A percentile compares a stretch with the other conserved stretches of the same genome.
Evolutionary conservation across 2,797 vertebrate genomes (phyloP).

Genomic region (Microchirus variegatus): DNA sequence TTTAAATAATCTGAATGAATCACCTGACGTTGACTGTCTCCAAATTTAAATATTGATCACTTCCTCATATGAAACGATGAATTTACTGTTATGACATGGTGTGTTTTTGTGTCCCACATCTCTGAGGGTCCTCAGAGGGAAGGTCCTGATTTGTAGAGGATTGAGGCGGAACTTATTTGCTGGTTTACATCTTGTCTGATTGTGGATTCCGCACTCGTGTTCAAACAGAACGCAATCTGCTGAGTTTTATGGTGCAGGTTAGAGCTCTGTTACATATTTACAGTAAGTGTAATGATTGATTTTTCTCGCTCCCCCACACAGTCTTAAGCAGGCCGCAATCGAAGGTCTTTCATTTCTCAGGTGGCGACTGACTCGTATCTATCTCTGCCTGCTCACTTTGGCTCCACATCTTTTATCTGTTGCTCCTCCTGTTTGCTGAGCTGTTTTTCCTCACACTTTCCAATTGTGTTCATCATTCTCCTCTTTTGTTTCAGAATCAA

Average conservation of each 20-base stretch:
- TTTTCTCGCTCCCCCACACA: constrained; percentile 47
- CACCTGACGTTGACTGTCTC: too few species aligned
- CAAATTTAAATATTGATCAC: background rate
- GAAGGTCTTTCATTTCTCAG: constrained; percentile 39
- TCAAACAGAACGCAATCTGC: constrained; percentile 60
- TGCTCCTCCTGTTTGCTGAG: background rate
- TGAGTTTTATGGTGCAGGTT: constrained; percentile 68
- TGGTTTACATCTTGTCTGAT: constrained; percentile 29
- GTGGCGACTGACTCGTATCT: constrained; percentile 7
- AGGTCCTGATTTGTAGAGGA: background rate
- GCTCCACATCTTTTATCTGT: constrained; percentile 1
- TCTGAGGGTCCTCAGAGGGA: background rate
- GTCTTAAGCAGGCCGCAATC: constrained; percentile 70
- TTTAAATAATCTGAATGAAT: too few species aligned
- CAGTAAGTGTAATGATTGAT: constrained; percentile 83
- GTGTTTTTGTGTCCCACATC: background rate
- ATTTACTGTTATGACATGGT: too few species aligned
- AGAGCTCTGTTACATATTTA: constrained; percentile 81
- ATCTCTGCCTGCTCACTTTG: constrained; percentile 12
- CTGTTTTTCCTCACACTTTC: background rate
- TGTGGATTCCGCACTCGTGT: constrained; percentile 20
- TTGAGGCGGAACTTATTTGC: constrained; percentile 12
- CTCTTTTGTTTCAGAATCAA: background rate
- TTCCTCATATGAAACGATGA: background rate
- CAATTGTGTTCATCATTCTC: background rate